Evolutionary conservation across 2,888 invertebrate genomes (phyloP), one percentile per base, ranked within the genome.

Genomic region (Hemithea aestivaria): DNA sequence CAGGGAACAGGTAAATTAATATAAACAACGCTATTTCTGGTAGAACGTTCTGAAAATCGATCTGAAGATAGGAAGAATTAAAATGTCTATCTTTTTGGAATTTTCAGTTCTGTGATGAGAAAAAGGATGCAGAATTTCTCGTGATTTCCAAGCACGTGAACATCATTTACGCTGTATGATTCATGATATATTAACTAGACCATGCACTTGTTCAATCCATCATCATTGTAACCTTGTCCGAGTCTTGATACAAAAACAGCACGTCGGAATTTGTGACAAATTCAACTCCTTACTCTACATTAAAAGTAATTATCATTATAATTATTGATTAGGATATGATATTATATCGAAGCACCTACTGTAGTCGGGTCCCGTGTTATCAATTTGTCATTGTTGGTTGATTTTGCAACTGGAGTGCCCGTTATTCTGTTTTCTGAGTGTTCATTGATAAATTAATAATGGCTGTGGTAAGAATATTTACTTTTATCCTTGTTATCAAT

Each of bases 281-380:
- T 12, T 10, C 10, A 35, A 25, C 16, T 16, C 16, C 16, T 23
- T 20, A 30, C 8, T 21, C 12, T 12, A 23, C 10, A 12, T 27
- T 37, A 25, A n/a, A 27, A 30, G 31, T 32, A 39, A 45, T 59
- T 67, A 66, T 65, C 68, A 61, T 51, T 54, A 51, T 46, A 45
- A 52, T 45, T 50, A 52, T 61, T 57, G 76, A 78, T 77, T 78
- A 73, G 45, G 63, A 64, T 65, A 69, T 59, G 41, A 56, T 60
- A 62, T 69, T 72, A 56, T 59, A 76, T 71, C 66, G 58, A 63
- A 65, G 69, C 58, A 64, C 27, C 53, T 56, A 50, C 56, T 53
- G 55, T 52, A 34, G 27, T 42, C 33, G 29, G 49, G 57, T 57
- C 59, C 55, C 48, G 52, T 50, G 53, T 45, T 49, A 54, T 45